Evolutionary conservation across 1,140 invertebrate species (phyloP), one percentile per base, ranked within the genome.

Genomic region (Heliconius hermathena): DNA sequence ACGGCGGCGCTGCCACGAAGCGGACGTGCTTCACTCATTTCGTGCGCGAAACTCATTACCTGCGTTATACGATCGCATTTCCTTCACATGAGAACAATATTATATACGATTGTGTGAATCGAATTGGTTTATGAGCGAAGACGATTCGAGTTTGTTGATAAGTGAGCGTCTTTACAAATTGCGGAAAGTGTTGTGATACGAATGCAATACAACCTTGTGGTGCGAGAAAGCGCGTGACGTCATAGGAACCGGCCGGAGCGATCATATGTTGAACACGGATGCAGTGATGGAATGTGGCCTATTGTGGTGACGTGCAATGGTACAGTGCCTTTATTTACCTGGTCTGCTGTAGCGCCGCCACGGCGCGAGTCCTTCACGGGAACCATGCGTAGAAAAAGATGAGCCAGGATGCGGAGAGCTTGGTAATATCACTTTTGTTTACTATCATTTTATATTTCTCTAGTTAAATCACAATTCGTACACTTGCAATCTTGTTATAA

Each of bases 221-320:
- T 88, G 87, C 88, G 89, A 92, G 93, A 94, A 94, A 93, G 91
- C 87, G 89, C 77, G 91, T 93, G 92, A 94, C 92, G 92, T 94
- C 93, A 93, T 85, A 88, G 82, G 87, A 88, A 90, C 91, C 91
- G 91, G 91, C 87, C 88, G 85, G 85, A 84, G 85, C 89, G 89
- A 94, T 94, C 93, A 94, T 94, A 93, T 94, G 93, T 93, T 93
- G 87, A 90, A 93, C 87, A 91, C 93, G 93, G 93, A 94, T 94
- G 93, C 93, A 94, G 93, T 94, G 93, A 93, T 92, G 92, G 92
- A 94, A 94, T 93, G 93, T 91, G 89, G 90, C 82, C 86, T 91
- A 87, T 92, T 93, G 86, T 94, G 88, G 89, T 94, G 89, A 94
- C 87, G 87, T 90, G 89, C 87, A 83, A 92, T 93, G 90, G 87